A percentile compares a stretch with the other conserved stretches of the same genome.
These are phyloP conservation scores for Amblyjoppa proteus DNA, from an alignment of 2,888 invertebrate species.

Conservation along the genomic window DNA sequence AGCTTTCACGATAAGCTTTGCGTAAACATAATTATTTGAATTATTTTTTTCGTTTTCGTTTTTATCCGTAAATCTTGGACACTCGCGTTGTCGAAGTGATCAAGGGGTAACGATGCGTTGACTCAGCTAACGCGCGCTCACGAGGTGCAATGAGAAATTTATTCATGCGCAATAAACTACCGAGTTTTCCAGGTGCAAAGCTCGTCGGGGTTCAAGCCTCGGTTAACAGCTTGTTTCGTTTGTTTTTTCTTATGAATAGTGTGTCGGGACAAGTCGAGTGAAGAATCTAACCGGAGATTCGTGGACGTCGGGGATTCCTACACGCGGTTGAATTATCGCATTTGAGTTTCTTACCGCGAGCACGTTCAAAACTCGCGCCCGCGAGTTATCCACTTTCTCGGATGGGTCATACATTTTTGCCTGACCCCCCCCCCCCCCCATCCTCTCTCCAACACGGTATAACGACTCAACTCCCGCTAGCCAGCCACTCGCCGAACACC, in stretches of 20 bases:
- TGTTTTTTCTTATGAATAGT: constrained; percentile 48
- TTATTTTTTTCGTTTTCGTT: constrained; percentile 19
- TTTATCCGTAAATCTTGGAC: constrained; percentile 9
- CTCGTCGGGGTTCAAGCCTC: background rate
- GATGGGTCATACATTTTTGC: constrained; percentile 61
- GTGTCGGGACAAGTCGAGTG: background rate
- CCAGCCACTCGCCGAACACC: constrained; percentile 20
- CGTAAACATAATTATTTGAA: background rate
- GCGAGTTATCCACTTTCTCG: constrained; percentile 59
- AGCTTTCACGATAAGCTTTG: background rate
- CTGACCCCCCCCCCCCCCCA: constrained; percentile 45
- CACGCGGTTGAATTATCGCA: constrained; percentile 52
- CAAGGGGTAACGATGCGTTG: constrained; percentile 47
- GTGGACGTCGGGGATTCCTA: constrained; percentile 37
- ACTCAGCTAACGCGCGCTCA: constrained; percentile 34
- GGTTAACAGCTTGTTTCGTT: constrained; percentile 20
- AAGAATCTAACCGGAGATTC: constrained; percentile 22
- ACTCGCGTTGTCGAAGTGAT: background rate
- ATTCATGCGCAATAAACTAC: constrained; percentile 43
- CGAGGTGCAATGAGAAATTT: constrained; percentile 33
- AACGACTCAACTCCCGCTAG: constrained; percentile 36
- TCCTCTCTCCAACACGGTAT: constrained; percentile 43
- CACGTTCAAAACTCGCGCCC: constrained; percentile 35
- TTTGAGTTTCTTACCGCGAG: constrained; percentile 39
- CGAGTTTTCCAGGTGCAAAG: constrained; percentile 49